Evolutionary conservation across 2,888 invertebrate genomes (phyloP), one percentile per base, ranked within the genome.

Genomic region (Eupithecia inturbata): DNA sequence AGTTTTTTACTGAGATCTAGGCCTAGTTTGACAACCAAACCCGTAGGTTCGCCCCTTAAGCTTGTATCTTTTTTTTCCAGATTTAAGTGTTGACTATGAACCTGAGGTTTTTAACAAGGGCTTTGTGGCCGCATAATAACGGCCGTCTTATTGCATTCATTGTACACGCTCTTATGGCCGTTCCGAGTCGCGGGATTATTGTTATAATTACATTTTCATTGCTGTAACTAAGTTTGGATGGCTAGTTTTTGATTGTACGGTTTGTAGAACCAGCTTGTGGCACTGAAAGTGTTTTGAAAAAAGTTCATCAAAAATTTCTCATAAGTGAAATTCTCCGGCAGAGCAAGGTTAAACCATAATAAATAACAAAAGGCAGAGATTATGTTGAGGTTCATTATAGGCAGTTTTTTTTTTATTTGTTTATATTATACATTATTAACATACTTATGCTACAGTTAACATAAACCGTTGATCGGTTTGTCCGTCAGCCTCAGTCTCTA

Each of bases 191-290:
- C 80, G 81, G 81, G 81, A 84, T 85, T 85, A 85, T 85, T 84
- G 80, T 82, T 85, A 83, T 88, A 89, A 89, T 88, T 88, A 81
- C 84, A 82, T 80, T 85, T 87, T 87, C 82, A 85, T 86, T 86
- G 83, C 80, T 81, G 81, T 82, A 79, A 22, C 49, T 72, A 80
- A 73, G 63, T 72, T 72, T 62, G 14, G 26, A 72, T 45, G 28
- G 71, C 71, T 75, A 70, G 74, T 74, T 77, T 80, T 80, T 74
- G 69, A 76, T 77, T 77, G 77, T 77, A 69, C 57, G 63, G 68
- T 36, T 36, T 62, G 31, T 62, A 19, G 31, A 62, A 62, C 62
- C 31, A 62, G 62, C 62, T 16, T 28, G 31, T 9, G 28, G 10
- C 19, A 31, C 28, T 9, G 28, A 3, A 31, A 62, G 19, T 31